Base-by-base conservation (phyloP, 2,888 invertebrate genomes). In the Aphidoletes aphidimyza region DNA sequence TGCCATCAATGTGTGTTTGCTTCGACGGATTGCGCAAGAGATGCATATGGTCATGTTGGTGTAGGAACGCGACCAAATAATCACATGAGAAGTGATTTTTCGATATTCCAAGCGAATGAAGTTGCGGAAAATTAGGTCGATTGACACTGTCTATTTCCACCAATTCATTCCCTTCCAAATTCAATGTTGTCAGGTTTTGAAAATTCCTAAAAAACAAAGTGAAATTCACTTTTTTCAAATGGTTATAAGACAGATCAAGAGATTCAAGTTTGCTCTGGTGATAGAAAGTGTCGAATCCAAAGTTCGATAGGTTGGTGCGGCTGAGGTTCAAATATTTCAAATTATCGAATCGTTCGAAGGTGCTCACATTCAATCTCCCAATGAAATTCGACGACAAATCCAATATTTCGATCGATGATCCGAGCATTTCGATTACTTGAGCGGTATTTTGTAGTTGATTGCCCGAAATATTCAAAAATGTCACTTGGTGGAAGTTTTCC, bases 151-250 rank as follows among this genome's bases (percentile, higher is more conserved):
- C 14, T 11, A 69, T 17, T 17, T 69, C 69, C 2, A 3, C 3
- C 11, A 69, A 30, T 19, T 69, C 30, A n/a, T 69, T 69, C 14
- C 69, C 69, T 69, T 69, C 69, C 69, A 69, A 30, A 69, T 30
- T 30, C 2, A 69, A 30, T n/a, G 30, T 30, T 11, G 2, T 1
- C 14, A 69, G 17, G 0, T 30, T 11, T 14, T 14, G 2, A 17
- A 69, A 69, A 69, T 69, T 69, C 14, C 69, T 11, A 0, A 30
- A 5, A 30, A 69, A 69, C 14, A 30, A 14, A 8, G 69, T 69
- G n/a, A 69, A 69, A 69, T 69, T n/a, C 30, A 69, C 30, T 11
- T 30, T 69, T 30, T 69, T 30, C 30, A 69, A 30, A 14, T 69
- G 30, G 14, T 69, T 69, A 14, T 30, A 69, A 26, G 69, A 69